Percentiles rank a stretch among this genome's conserved stretches.
phyloP scores from a whole-genome alignment of 2,113 vertebrate genomes.

The Beaufortia kweichowensis region DNA sequence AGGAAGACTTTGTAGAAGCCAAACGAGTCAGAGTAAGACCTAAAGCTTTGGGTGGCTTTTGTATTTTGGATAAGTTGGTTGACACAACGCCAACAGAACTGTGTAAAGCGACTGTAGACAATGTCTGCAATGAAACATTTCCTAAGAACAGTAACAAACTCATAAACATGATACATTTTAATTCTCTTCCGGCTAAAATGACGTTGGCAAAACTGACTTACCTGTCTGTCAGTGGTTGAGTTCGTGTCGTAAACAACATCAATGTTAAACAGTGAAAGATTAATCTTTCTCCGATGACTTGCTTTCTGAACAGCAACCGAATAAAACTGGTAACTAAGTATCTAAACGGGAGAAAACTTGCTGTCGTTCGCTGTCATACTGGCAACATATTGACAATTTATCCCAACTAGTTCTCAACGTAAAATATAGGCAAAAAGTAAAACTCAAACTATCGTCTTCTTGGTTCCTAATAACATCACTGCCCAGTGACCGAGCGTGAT shows the following conservation, averaged over 20 bases:
- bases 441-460: neutral
- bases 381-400: neutral
- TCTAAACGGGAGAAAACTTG: constrained; percentile 17
- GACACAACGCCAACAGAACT: neutral
- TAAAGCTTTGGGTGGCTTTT: neutral
- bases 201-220: constrained; percentile 9
- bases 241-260: constrained; percentile 23
- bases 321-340: constrained; percentile 8
- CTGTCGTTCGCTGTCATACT: constrained; percentile 23
- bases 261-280: neutral
- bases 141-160: neutral
- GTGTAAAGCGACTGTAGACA: too few species aligned
- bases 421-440: neutral
- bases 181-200: neutral
- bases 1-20: neutral
- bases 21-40: too few species aligned
- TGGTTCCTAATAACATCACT: constrained; percentile 3
- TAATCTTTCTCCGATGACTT: neutral
- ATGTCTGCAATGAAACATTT: neutral
- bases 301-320: neutral
- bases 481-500: neutral
- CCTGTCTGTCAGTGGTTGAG: constrained; percentile 13
- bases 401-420: neutral
- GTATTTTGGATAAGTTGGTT: neutral
- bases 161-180: neutral